Conservation (phyloP, 1,140 invertebrate genomes). For the Drosophila rufa region DNA sequence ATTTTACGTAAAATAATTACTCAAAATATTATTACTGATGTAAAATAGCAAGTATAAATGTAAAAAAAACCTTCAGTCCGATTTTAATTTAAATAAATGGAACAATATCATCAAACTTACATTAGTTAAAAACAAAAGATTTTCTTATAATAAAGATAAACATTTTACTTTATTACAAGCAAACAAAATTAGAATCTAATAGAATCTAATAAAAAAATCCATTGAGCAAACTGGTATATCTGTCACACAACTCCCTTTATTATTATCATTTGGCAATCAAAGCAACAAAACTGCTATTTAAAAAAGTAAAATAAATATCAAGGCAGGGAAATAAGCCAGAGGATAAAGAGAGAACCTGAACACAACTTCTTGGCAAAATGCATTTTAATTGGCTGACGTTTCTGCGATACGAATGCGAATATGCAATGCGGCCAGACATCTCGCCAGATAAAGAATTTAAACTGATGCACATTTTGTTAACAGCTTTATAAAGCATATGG, state of each 20-base stretch:
- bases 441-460: conserved; percentile 81
- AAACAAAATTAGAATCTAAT: conserved; percentile 3
- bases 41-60: no score
- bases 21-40: no score
- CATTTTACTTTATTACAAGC: no score
- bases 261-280: conserved; percentile 28
- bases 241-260: not conserved
- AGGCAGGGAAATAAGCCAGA: not conserved
- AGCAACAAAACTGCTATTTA: conserved; percentile 42
- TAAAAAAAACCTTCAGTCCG: no score
- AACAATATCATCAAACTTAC: no score
- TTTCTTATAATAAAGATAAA: no score
- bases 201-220: conserved; percentile 9
- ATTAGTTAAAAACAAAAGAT: no score
- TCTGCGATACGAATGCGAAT: conserved; percentile 61
- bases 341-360: conserved; percentile 42
- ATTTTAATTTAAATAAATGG: no score
- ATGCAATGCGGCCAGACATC: conserved; percentile 79
- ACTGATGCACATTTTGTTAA: conserved; percentile 84
- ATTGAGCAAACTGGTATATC: not conserved
- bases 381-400: conserved; percentile 81
- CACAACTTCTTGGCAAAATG: conserved; percentile 67
- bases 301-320: conserved; percentile 27
- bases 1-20: no score
- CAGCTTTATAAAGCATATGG: conserved; percentile 83